A percentile compares a stretch with the other conserved stretches of the same genome.
Evolutionary conservation across 37 sponge, comb jelly and placozoan genomes (phyloP).

Genomic region (Corticium candelabrum): DNA sequence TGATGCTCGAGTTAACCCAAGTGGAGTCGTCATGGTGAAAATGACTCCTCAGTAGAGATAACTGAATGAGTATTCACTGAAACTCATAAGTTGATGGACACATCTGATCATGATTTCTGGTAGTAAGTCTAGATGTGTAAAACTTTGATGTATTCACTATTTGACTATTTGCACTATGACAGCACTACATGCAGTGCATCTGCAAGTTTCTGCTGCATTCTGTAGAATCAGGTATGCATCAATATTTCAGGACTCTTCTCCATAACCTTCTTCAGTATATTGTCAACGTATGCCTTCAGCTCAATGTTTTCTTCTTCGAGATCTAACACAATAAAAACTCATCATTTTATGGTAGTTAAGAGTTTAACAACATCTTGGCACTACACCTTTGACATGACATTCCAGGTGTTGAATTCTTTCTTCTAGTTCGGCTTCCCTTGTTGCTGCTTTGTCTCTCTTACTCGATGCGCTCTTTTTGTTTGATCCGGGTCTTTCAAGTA

Average conservation of each 20-base stretch:
- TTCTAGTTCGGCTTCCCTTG: slow-evolving; percentile 8
- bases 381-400: slow-evolving; percentile 20
- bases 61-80: too few species aligned
- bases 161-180: too few species aligned
- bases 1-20: slow-evolving; percentile 48
- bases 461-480: neutral
- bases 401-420: slow-evolving; percentile 13
- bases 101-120: too few species aligned
- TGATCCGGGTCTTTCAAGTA: neutral
- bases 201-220: too few species aligned
- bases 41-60: slow-evolving; percentile 48
- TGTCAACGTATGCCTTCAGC: slow-evolving; percentile 51
- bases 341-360: too few species aligned
- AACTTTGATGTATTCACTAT: too few species aligned
- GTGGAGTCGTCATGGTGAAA: slow-evolving; percentile 61
- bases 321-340: slow-evolving; percentile 21
- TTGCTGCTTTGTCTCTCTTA: neutral
- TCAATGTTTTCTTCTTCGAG: slow-evolving; percentile 31
- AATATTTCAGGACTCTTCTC: slow-evolving; percentile 48
- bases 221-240: too few species aligned
- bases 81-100: too few species aligned
- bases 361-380: too few species aligned
- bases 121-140: too few species aligned
- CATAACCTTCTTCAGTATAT: slow-evolving; percentile 33
- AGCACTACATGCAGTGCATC: too few species aligned